phyloP scores from a whole-genome alignment of 2,113 vertebrate genomes.

The Fulmarus glacialis region DNA sequence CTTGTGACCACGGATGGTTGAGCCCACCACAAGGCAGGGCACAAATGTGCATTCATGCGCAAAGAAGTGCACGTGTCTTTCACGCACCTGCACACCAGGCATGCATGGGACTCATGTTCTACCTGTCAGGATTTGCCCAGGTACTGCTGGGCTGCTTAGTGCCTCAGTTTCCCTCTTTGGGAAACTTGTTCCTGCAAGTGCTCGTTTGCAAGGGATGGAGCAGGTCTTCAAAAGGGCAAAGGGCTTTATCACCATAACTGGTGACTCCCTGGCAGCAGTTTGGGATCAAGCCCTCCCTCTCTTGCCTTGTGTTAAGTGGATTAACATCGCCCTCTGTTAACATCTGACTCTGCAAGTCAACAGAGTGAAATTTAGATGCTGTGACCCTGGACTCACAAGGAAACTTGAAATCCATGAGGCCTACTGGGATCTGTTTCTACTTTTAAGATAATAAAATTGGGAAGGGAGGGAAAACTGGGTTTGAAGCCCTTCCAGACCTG shows the following conservation, averaged over 20 bases:
- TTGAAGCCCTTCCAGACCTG: background rate
- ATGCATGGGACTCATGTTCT: fast-evolving
- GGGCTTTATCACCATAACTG: background rate
- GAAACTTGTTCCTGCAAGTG: too few relatives aligned
- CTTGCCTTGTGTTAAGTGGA: background rate
- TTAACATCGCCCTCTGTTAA: background rate
- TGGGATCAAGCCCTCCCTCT: background rate
- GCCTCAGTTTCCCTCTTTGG: background rate
- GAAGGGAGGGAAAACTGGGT: background rate
- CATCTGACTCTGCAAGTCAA: background rate
- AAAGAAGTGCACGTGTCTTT: background rate
- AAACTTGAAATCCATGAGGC: background rate
- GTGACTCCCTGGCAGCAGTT: background rate
- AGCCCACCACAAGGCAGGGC: background rate
- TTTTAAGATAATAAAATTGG: background rate
- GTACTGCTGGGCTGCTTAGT: background rate
- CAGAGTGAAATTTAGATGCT: background rate
- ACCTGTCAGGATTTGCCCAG: background rate
- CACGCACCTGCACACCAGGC: too few relatives aligned
- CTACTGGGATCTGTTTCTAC: background rate
- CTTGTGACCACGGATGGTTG: fast-evolving
- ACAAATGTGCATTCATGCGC: background rate
- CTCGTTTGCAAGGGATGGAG: background rate
- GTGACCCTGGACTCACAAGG: background rate
- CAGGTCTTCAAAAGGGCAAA: background rate